A percentile compares a stretch with the other conserved stretches of the same genome.
These are phyloP conservation scores for Apodemus sylvaticus DNA, from an alignment of 2,113 vertebrate genomes.

Conservation along the genomic window DNA sequence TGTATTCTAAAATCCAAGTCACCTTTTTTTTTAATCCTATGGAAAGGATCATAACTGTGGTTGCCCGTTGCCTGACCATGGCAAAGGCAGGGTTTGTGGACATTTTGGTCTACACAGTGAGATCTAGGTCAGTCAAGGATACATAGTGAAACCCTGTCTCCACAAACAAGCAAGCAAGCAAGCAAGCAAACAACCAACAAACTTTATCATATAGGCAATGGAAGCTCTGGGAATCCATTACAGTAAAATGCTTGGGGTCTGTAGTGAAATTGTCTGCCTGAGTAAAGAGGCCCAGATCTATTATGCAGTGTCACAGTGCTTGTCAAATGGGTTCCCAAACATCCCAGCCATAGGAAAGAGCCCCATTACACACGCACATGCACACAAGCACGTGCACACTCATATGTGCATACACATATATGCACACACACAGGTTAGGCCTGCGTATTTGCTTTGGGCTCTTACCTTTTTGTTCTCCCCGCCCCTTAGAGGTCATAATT, in stretches of 20 bases:
- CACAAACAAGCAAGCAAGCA: not conserved
- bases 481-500: not conserved
- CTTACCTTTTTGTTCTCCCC: not conserved
- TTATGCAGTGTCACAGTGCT: not conserved
- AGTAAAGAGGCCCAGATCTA: slow-evolving; percentile 48
- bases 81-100: not conserved
- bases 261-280: slow-evolving; percentile 66
- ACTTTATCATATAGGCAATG: slow-evolving; percentile 52
- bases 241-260: slow-evolving; percentile 54
- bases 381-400: too few species aligned
- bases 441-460: not conserved
- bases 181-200: not conserved
- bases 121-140: not conserved
- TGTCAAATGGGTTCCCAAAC: not conserved
- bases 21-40: not conserved
- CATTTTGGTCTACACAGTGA: not conserved
- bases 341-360: not conserved
- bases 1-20: slow-evolving; percentile 42
- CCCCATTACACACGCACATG: too few species aligned
- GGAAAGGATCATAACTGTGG: slow-evolving; percentile 2
- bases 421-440: too few species aligned
- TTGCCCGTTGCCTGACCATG: not conserved
- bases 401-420: too few species aligned
- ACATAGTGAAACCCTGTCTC: not conserved
- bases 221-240: slow-evolving; percentile 43